Conservation (phyloP, 2,888 invertebrate species). For the Cristatella mucedo region DNA sequence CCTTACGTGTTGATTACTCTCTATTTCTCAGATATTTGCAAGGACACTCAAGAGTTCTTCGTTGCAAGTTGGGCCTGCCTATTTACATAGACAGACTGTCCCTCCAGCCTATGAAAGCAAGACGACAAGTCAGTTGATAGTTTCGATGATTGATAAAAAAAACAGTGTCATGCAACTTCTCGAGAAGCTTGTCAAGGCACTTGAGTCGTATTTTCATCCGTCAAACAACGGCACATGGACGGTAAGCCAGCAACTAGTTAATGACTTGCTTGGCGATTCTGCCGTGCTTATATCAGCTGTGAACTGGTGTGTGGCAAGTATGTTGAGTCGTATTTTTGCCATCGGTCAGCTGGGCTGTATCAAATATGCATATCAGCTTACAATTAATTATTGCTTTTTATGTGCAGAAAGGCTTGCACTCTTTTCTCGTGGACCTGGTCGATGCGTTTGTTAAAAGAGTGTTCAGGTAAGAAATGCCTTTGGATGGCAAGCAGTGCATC, state of each 20-base stretch:
- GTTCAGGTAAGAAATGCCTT: too few species aligned
- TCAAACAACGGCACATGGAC: conserved; percentile 73
- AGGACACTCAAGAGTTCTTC: conserved; percentile 51
- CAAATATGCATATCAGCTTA: too few species aligned
- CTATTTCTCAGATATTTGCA: conserved; percentile 41
- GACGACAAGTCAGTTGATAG: conserved; percentile 43
- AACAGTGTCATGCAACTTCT: conserved; percentile 45
- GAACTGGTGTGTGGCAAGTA: too few species aligned
- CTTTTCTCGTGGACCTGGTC: too few species aligned
- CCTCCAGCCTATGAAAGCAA: conserved; percentile 44
- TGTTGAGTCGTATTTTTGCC: too few species aligned
- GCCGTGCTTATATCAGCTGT: too few species aligned
- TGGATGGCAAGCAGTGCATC: too few species aligned
- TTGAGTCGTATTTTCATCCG: conserved; percentile 74
- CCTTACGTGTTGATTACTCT: conserved; percentile 7
- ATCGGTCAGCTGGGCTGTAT: too few species aligned
- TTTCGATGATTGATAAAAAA: conserved; percentile 42
- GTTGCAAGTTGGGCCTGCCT: conserved; percentile 53
- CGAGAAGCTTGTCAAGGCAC: conserved; percentile 59
- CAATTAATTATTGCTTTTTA: too few species aligned
- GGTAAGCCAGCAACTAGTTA: conserved; percentile 15
- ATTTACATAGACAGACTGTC: conserved; percentile 18
- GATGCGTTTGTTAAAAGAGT: too few species aligned
- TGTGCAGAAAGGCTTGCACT: too few species aligned
- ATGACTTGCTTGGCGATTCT: too few species aligned